phyloP scores from a whole-genome alignment of 2,888 invertebrate genomes.

The Amphipoea oculea region DNA sequence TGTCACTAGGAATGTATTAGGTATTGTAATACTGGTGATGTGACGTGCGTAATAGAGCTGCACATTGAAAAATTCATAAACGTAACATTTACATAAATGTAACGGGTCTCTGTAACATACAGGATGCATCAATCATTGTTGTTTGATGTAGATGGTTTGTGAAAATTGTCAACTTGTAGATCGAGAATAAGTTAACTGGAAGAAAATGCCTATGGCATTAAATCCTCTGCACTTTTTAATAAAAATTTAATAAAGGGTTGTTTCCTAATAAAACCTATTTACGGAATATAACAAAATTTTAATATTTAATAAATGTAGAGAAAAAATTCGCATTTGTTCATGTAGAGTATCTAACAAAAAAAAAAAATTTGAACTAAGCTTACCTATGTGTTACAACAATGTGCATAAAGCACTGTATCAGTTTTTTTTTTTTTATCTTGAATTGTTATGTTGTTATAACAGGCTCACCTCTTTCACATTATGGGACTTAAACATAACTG shows the following conservation, averaged over 20 bases:
- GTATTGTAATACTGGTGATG: conserved; percentile 80
- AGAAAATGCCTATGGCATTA: no score
- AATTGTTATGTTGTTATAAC: not conserved
- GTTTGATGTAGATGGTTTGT: not conserved
- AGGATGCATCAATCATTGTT: not conserved
- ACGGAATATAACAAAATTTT: not conserved
- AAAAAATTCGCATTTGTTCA: no score
- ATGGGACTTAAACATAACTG: not conserved
- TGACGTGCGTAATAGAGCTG: conserved; percentile 72
- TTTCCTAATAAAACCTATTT: not conserved
- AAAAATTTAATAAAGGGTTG: no score
- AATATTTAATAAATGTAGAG: not conserved
- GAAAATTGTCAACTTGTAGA: not conserved
- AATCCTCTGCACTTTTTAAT: no score
- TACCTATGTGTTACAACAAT: not conserved
- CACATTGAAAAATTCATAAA: conserved; percentile 74
- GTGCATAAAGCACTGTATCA: not conserved
- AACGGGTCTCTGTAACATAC: conserved; percentile 67
- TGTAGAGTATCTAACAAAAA: not conserved
- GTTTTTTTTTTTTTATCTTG: not conserved
- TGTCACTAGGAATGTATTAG: conserved; percentile 87
- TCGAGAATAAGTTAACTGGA: no score
- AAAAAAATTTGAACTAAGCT: not conserved
- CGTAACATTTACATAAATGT: conserved; percentile 76
- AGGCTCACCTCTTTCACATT: not conserved